Percentiles rank a stretch among this genome's conserved stretches.
These are phyloP conservation scores for Halichoerus grypus DNA, from an alignment of 2,113 vertebrate species.

Conservation along the genomic window DNA sequence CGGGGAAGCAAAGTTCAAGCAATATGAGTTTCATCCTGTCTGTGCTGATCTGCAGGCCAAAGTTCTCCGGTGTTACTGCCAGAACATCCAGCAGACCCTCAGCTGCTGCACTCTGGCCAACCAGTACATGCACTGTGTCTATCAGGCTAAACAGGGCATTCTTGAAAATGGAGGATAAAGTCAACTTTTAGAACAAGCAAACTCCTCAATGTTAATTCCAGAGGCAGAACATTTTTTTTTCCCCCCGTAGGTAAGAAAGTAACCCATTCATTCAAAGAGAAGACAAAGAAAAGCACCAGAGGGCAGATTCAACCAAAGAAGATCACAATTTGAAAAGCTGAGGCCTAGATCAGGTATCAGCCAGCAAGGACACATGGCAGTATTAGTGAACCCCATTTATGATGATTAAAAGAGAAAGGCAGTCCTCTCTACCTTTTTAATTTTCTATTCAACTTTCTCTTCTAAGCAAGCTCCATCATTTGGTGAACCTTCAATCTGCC, in stretches of 20 bases:
- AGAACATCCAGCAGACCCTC: too few relatives aligned
- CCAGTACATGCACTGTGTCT: too few relatives aligned
- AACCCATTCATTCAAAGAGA: conserved; percentile 82
- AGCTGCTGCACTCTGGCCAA: too few relatives aligned
- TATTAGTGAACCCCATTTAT: conserved; percentile 54
- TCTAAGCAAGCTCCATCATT: too few relatives aligned
- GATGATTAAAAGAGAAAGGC: conserved; percentile 67
- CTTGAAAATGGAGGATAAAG: conserved; percentile 89
- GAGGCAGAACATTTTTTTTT: conserved; percentile 84
- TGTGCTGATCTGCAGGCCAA: too few relatives aligned
- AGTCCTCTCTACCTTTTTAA: too few relatives aligned
- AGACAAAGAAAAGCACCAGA: conserved; percentile 80
- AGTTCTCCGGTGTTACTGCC: too few relatives aligned
- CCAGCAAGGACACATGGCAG: background rate
- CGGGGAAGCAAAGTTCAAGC: too few relatives aligned
- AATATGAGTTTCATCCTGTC: too few relatives aligned
- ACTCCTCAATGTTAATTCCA: conserved; percentile 86
- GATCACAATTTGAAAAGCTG: conserved; percentile 62
- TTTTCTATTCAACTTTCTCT: too few relatives aligned
- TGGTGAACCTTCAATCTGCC: background rate
- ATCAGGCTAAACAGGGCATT: conserved; percentile 78
- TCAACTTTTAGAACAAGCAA: conserved; percentile 67
- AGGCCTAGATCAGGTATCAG: conserved; percentile 49
- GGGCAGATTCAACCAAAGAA: conserved; percentile 76
- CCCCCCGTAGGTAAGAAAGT: conserved; percentile 70